Evolutionary conservation across 2,113 vertebrate species (phyloP), one percentile per base, ranked within the genome.

Genomic region (Panurus biarmicus): DNA sequence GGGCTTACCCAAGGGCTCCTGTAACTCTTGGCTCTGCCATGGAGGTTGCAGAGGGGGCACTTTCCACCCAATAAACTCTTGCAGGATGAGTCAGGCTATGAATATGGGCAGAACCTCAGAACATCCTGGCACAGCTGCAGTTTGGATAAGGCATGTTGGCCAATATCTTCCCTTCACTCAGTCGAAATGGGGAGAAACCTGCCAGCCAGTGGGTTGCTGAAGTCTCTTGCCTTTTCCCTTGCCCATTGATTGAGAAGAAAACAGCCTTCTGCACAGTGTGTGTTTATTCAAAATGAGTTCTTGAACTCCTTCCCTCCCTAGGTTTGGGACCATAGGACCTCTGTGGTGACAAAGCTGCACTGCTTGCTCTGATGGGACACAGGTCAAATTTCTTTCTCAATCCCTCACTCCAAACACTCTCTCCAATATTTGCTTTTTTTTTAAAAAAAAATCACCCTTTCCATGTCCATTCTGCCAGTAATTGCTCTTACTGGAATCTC

Each of bases 401-500:
- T 64, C 56, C 74, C 60, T 94, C 65, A 74, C 75, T 95, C 74
- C 38, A 79, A 87, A 87, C 22, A 80, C 29, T 5, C 22, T 85
- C 35, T 90, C 38, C 64, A 83, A 51, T 93, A 91, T 74, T 95
- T 94, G 57, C 67, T 85, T 87, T n/a, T n/a, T n/a, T n/a, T n/a
- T 6, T 28, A 13, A 61, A 13, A 28, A 69, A 72, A 81, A 71
- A 91, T 91, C 84, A 82, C 77, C 88, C 62, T 95, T 96, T 95
- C 93, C 87, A 35, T 28, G 35, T 87, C 89, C 47, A 56, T 73
- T 85, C 71, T 94, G 81, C 85, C 89, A 87, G 71, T 67, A 93
- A 88, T 67, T 89, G 88, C 71, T 93, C 74, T 89, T 92, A 85
- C 78, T 91, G 75, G 81, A 95, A 89, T 76, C 42, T 82, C 53